A percentile compares a stretch with the other conserved stretches of the same genome.
These are phyloP conservation scores for Eilema griseolum DNA, from an alignment of 2,888 invertebrate species.

Conservation along the genomic window DNA sequence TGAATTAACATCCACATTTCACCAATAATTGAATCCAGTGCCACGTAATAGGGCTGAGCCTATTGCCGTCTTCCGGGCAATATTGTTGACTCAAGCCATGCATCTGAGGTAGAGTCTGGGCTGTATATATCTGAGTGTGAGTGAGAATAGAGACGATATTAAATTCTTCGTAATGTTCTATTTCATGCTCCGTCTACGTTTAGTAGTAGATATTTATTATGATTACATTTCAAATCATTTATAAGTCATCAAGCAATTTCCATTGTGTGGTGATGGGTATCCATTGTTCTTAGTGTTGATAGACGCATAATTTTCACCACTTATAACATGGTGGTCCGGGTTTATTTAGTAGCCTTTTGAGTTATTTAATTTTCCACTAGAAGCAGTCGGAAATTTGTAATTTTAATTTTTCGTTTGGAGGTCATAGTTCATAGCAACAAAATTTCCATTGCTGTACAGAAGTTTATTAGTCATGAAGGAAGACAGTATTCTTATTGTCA, in stretches of 20 bases:
- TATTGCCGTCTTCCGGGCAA: no score
- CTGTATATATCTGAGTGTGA: no score
- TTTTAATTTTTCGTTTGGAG: not conserved
- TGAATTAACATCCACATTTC: no score
- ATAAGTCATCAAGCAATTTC: conserved; percentile 12
- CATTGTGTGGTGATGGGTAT: conserved; percentile 51
- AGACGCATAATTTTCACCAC: conserved; percentile 10
- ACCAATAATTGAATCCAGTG: no score
- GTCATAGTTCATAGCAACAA: not conserved
- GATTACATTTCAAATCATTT: not conserved
- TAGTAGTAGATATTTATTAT: not conserved
- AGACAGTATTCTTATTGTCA: not conserved
- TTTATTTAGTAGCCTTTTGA: not conserved
- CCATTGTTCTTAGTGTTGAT: conserved; percentile 35
- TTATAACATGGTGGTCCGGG: not conserved
- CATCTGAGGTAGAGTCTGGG: no score
- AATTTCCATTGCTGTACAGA: no score
- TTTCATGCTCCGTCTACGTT: conserved; percentile 5
- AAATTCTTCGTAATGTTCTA: not conserved
- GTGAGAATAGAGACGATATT: not conserved
- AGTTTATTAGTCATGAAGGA: not conserved
- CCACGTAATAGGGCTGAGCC: no score
- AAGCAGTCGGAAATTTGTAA: not conserved
- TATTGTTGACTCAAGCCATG: no score
- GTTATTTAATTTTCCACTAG: not conserved